Conservation (phyloP, 1,140 invertebrate species). For the Euura lappo region DNA sequence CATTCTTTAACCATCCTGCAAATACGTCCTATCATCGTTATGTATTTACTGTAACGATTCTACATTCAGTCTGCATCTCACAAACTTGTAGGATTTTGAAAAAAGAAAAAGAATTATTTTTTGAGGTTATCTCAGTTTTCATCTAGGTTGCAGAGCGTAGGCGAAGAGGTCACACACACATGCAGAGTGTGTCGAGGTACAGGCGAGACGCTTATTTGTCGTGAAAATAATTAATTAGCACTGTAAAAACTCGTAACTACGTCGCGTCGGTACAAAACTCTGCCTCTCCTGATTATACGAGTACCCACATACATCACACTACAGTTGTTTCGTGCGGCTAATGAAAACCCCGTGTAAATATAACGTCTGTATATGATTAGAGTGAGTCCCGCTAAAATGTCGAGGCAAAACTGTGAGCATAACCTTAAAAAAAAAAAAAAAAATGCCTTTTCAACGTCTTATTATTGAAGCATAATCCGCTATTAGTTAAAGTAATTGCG, state of each 20-base stretch:
- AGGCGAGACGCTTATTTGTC: slow-evolving; percentile 34
- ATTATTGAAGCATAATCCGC: slow-evolving; percentile 30
- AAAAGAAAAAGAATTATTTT: too few species aligned
- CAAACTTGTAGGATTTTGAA: too few species aligned
- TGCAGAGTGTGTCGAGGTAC: too few species aligned
- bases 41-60: too few species aligned
- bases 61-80: too few species aligned
- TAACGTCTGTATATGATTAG: background rate
- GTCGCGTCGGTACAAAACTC: slow-evolving; percentile 21
- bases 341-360: slow-evolving; percentile 45
- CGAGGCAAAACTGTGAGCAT: background rate
- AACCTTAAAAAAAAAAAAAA: too few species aligned
- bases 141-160: too few species aligned
- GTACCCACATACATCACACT: slow-evolving; percentile 16
- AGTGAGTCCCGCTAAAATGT: background rate
- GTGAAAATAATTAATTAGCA: slow-evolving; percentile 45
- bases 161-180: too few species aligned
- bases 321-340: slow-evolving; percentile 29
- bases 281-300: slow-evolving; percentile 36
- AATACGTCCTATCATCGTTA: background rate
- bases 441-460: background rate
- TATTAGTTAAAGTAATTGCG: slow-evolving; percentile 40
- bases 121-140: too few species aligned
- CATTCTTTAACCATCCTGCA: too few species aligned
- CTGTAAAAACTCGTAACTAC: slow-evolving; percentile 26